Evolutionary conservation across 2,113 vertebrate species (phyloP).

Genomic region (Australoheros scitulus): DNA sequence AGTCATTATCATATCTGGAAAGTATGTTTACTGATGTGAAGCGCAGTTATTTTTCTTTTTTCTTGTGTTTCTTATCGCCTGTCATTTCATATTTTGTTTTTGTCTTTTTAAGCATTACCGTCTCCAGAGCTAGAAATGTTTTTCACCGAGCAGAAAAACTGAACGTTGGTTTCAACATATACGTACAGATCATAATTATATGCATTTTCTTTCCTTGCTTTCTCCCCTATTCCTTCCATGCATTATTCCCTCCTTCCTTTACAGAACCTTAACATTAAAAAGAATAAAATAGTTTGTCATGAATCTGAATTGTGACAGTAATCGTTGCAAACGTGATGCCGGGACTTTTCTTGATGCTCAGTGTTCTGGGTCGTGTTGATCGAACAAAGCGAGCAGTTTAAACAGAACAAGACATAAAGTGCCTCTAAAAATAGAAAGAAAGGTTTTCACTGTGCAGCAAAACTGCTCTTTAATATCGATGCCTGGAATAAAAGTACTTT

Average conservation of each 20-base stretch:
- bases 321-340: neutral
- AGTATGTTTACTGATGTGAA: neutral
- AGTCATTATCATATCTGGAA: neutral
- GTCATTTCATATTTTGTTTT: neutral
- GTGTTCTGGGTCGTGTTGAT: neutral
- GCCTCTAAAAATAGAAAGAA: neutral
- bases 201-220: neutral
- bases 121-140: neutral
- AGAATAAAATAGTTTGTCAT: neutral
- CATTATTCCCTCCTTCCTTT: neutral
- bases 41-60: neutral
- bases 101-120: neutral
- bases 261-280: neutral
- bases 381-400: neutral
- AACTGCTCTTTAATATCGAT: neutral
- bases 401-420: neutral
- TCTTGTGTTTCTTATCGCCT: neutral
- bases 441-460: neutral
- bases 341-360: neutral
- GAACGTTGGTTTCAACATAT: neutral
- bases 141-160: neutral
- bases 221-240: neutral
- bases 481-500: neutral
- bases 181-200: neutral
- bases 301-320: neutral